Base-by-base conservation (phyloP, 2,888 invertebrate species). In the Lepetodrilus schrolli region DNA sequence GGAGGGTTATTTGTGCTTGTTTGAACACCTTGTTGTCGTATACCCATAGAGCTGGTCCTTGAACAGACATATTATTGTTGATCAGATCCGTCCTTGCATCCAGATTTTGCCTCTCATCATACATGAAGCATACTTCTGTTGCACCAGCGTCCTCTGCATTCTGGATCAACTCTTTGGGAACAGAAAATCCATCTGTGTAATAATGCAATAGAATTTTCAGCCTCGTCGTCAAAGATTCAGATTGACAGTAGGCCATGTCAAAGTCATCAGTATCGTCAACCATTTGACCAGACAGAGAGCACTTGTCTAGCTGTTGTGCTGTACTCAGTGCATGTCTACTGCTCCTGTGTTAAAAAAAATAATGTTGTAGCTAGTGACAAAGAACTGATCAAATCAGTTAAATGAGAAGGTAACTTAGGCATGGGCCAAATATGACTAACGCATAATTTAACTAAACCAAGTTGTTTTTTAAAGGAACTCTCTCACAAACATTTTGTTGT, bases 71-170 rank as follows among this genome's bases (percentile, higher is more conserved):
- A 0, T 76, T 79, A 50, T 82, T 82, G 70, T 82, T 79, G 10
- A 87, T 77, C 48, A 87, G 74, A 30, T 76, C 80, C 34, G 72
- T 78, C 72, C 75, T 74, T 23, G 72, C 65, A 50, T 81, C 75
- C 30, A 70, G 58, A 70, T 86, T 84, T 10, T 79, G 72, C 51
- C 88, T 68, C 50, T 87, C 84, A 71, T 88, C 88, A 71, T 83
- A 84, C 43, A 88, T 72, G 69, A 88, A 84, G 4, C 77, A 76
- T 1, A 88, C 81, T 20, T 78, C 80, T 21, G 81, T 80, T 7
- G 88, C 87, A 13, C 84, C 83, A 3, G 88, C 87, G 78, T 87
- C 87, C 71, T 87, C 87, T 7, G 87, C 86, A 79, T 88, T 87
- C 73, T 88, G 88, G 3, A 88, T 80, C n/a, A 88, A 74, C 75